Percentiles rank a stretch among this genome's conserved stretches.
Evolutionary conservation across 2,797 vertebrate species (phyloP).

Genomic region (Pangasius mekongensis): DNA sequence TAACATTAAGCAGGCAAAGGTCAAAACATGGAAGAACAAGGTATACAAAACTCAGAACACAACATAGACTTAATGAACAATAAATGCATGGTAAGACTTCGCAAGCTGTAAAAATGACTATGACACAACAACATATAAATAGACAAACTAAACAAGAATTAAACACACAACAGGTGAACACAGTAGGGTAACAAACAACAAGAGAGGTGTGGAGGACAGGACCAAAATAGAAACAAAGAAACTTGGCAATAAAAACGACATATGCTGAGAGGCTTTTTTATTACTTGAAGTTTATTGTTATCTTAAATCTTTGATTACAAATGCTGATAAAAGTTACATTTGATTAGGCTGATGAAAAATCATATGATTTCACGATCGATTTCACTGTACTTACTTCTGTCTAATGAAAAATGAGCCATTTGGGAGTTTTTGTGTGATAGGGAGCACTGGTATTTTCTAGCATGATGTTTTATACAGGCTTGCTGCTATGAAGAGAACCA

Average conservation of each 20-base stretch:
- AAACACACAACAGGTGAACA: neutral
- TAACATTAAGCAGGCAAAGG: neutral
- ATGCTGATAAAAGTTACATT: neutral
- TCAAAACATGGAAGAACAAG: neutral
- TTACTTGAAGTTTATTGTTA: neutral
- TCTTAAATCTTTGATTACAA: neutral
- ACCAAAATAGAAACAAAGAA: neutral
- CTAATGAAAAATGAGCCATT: neutral
- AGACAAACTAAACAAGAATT: neutral
- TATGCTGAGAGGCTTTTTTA: neutral
- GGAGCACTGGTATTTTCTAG: neutral
- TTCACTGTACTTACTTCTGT: neutral
- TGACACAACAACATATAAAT: neutral
- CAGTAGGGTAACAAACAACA: neutral
- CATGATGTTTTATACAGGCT: neutral
- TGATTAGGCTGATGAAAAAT: neutral
- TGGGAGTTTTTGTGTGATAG: neutral
- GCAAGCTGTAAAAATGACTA: neutral
- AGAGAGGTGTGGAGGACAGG: neutral
- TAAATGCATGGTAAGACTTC: neutral
- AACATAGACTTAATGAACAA: neutral
- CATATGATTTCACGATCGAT: neutral
- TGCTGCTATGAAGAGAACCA: neutral
- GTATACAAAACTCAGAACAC: neutral
- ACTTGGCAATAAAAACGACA: neutral